These are phyloP conservation scores for Rostratula benghalensis DNA, from an alignment of 2,113 vertebrate genomes.

Conservation along the genomic window DNA sequence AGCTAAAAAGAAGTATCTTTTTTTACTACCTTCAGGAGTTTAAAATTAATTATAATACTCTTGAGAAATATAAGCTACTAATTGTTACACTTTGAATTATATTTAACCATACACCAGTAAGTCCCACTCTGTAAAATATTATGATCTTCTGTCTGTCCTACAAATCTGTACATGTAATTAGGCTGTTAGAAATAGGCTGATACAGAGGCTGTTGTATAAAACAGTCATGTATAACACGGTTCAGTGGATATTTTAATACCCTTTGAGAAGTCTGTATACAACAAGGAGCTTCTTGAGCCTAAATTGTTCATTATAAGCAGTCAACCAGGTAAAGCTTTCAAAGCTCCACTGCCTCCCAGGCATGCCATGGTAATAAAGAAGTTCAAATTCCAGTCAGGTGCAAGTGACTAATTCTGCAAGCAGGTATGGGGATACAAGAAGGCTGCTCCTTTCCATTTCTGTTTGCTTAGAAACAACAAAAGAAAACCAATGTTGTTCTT, in stretches of 20 bases:
- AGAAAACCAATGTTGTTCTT: slow-evolving; percentile 5
- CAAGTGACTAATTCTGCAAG: background rate
- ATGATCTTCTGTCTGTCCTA: background rate
- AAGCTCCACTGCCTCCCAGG: background rate
- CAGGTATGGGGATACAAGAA: background rate
- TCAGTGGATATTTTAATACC: slow-evolving; percentile 25
- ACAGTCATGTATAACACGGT: background rate
- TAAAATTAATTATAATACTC: background rate
- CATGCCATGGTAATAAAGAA: background rate
- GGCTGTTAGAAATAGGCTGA: slow-evolving; percentile 22
- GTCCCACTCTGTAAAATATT: background rate
- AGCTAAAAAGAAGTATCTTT: background rate
- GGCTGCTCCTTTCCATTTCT: background rate
- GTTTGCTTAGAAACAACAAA: slow-evolving; percentile 11
- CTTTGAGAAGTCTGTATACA: background rate
- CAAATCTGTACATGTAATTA: slow-evolving; percentile 9
- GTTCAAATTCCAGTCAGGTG: background rate
- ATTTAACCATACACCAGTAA: background rate
- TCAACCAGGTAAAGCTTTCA: slow-evolving; percentile 16
- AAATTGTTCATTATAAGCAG: slow-evolving; percentile 37
- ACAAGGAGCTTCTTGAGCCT: slow-evolving; percentile 44
- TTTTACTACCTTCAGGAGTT: background rate
- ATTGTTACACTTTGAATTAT: background rate
- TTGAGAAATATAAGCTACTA: background rate
- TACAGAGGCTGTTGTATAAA: background rate